Base-by-base conservation (phyloP, 2,797 vertebrate species). In the Dipus sagitta region DNA sequence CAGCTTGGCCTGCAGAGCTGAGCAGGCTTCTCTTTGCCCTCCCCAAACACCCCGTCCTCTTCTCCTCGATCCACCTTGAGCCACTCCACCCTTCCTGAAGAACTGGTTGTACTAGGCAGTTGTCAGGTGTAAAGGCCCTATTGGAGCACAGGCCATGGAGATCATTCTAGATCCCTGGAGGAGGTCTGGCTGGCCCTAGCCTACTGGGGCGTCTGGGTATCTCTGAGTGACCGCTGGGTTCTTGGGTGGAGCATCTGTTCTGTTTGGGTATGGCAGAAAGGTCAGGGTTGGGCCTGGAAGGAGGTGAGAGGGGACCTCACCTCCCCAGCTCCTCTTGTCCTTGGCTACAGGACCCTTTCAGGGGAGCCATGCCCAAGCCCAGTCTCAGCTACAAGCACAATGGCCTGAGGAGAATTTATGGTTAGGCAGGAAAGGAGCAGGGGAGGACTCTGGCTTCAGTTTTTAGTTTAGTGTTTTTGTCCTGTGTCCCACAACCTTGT, bases 141-240 rank as follows among this genome's bases (percentile, higher is more conserved):
- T 52, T 77, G 28, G 85, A 90, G 24, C 47, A 84, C 68, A 81
- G 76, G 83, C 4, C 32, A 54, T 81, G 7, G 90, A 65, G 62
- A 90, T 88, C 74, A 77, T 78, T 67, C 77, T 42, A 47, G 54
- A 47, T 77, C 30, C 15, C 74, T 30, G 18, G 26, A 65, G 65
- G 34, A 84, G 64, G 62, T 78, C 32, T 88, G 94, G 60, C 62
- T 75, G 77, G 74, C n/a, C 52, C n/a, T 30, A 72, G 74, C 21
- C 88, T 32, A 7, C 74, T 70, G 64, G 64, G 68, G 32, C 32
- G 74, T 71, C 60, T 94, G 52, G 38, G 21, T 86, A 1, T 90
- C 74, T 90, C 86, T 68, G 65, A 86, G 64, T 92, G 81, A 94
- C n/a, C n/a, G 14, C 6, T 88, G 81, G 87, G 68, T 77, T 92